Evolutionary conservation across 2,888 invertebrate genomes (phyloP), one percentile per base, ranked within the genome.

Genomic region (Dicranocentrus wangi): DNA sequence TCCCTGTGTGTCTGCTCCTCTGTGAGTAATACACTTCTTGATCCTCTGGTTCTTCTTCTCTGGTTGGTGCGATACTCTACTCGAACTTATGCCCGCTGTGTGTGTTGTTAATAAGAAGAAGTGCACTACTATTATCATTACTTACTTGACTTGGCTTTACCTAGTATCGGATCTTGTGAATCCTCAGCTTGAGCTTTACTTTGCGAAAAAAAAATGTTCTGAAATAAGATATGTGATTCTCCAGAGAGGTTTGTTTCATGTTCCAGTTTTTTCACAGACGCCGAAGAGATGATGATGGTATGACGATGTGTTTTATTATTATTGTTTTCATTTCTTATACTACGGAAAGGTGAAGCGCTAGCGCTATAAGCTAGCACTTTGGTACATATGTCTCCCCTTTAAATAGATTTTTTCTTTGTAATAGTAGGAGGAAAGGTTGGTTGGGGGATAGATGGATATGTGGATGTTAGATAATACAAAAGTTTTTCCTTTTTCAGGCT

Each of bases 201-300:
- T 58, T 55, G 55, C 5, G 32, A 39, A 70, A 42, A 25, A n/a
- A 58, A 28, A 58, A 60, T 28, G 60, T 32, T 60, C 28, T 60
- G 60, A 60, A 60, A 60, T 17, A 32, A 60, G 60, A 39, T n/a
- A 70, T 5, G 58, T 32, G 69, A 61, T 61, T 77, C 76, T 77
- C 76, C 51, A 69, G 76, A 69, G 76, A 69, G 69, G 61, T 32
- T 69, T 69, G 43, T 69, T 69, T 61, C 69, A 69, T 77, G 76
- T 77, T 77, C 61, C 76, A 60, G 32, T 61, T 63, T 77, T 68
- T 69, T 77, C 68, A 60, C 60, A 58, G 27, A 47, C 25, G 23
- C 19, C 13, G 10, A 60, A 47, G 39, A 32, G 68, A 60, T 51
- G 68, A 69, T 63, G 73, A 27, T 53, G 53, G 51, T 51, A 53